Evolutionary conservation across 2,888 invertebrate genomes (phyloP), one percentile per base, ranked within the genome.

Genomic region (Germaria angustata): DNA sequence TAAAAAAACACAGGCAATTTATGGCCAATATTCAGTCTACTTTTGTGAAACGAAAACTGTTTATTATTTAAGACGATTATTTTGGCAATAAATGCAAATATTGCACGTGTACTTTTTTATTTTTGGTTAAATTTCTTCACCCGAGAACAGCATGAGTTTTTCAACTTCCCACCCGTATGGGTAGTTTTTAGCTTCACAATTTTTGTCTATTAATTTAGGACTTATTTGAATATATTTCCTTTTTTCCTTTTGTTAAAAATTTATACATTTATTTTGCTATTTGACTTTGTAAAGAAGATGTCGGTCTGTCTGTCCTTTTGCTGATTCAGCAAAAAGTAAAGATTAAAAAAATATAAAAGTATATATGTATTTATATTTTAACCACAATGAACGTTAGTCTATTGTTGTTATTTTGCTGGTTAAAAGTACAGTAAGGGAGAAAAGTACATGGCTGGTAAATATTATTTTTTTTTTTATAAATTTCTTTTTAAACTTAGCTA

Each of bases 41-140:
- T 46, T 61, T 20, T 20, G 36, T 59, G 22, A 73, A 44, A 57
- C 39, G 34, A 34, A 68, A 59, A 68, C 15, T 39, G 36, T 59
- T 75, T 82, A 81, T 75, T 76, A 79, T 82, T 79, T 82, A 82
- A 82, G 82, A 79, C 79, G 82, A 82, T 82, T 82, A 82, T 61
- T 71, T 75, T 76, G 65, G 79, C 79, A 76, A 82, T 75, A 80
- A 82, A 82, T 82, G 82, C 82, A 82, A 82, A 82, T 82, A 76
- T 72, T 82, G 82, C 82, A 82, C 82, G 82, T 82, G 82, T 72
- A 66, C 51, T 80, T 78, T 59, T 44, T n/a, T 73, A 44, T 34
- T 65, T n/a, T 17, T 65, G 9, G n/a, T 59, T 15, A 24, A 44
- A 39, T 36, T 59, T 61, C 9, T 51, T 63, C 36, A 15, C 0